phyloP scores from a whole-genome alignment of 1,140 invertebrate genomes.

The Amyelois transitella region DNA sequence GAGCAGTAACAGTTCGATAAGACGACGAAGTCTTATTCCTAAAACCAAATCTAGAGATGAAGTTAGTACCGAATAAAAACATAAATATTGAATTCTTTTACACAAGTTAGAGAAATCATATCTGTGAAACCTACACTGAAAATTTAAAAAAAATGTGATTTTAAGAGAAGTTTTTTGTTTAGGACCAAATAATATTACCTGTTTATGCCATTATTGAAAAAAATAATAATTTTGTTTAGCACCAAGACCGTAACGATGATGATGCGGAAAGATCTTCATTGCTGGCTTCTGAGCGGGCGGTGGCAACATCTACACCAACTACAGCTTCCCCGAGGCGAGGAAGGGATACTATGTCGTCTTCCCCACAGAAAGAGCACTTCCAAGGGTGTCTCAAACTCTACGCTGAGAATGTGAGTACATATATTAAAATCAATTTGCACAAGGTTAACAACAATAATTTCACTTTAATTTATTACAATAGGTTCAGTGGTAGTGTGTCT shows the following conservation, averaged over 20 bases:
- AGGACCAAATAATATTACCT: too few relatives aligned
- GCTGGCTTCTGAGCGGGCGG: slow-evolving; percentile 59
- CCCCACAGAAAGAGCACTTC: slow-evolving; percentile 79
- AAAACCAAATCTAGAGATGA: slow-evolving; percentile 33
- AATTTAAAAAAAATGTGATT: too few relatives aligned
- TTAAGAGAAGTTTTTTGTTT: too few relatives aligned
- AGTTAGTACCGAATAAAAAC: slow-evolving; percentile 25
- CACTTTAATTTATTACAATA: too few relatives aligned
- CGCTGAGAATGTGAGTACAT: slow-evolving; percentile 79
- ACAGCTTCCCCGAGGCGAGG: slow-evolving; percentile 30
- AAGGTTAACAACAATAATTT: too few relatives aligned
- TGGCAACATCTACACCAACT: slow-evolving; percentile 53
- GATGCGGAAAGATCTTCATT: slow-evolving; percentile 71
- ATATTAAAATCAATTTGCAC: too few relatives aligned
- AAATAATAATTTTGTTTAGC: slow-evolving; percentile 24
- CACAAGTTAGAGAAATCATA: too few relatives aligned
- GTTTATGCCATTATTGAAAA: not conserved
- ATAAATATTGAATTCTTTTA: too few relatives aligned
- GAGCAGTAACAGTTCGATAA: slow-evolving; percentile 43
- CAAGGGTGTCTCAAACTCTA: slow-evolving; percentile 80
- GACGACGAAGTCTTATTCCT: slow-evolving; percentile 48
- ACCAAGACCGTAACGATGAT: slow-evolving; percentile 65
- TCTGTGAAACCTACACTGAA: too few relatives aligned
- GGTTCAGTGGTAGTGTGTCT: too few relatives aligned
- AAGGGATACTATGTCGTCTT: slow-evolving; percentile 51